These are phyloP conservation scores for Galago senegalensis DNA, from an alignment of 2,797 vertebrate genomes.

Conservation along the genomic window DNA sequence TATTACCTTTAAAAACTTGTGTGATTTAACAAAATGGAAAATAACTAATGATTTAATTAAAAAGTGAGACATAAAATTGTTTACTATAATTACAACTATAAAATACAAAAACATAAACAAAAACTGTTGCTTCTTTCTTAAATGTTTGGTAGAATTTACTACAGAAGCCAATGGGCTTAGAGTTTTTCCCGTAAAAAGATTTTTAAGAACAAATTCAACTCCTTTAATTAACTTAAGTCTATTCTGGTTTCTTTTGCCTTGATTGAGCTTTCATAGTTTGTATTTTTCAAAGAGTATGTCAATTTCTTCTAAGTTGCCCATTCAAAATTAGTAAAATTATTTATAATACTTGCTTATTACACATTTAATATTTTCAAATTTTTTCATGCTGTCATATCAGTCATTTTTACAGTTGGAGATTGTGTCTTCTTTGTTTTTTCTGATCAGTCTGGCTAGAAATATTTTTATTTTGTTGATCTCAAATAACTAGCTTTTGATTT, in stretches of 20 bases:
- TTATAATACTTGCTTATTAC: background rate
- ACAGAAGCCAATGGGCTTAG: background rate
- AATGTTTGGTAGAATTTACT: background rate
- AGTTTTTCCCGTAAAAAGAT: background rate
- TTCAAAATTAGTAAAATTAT: background rate
- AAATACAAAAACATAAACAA: no score
- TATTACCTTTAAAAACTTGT: no score
- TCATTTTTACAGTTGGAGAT: background rate
- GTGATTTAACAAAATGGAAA: no score
- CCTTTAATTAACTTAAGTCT: background rate
- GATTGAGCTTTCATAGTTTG: background rate
- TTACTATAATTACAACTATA: no score
- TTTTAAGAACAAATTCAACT: conserved; percentile 1
- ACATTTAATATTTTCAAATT: background rate
- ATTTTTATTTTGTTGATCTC: background rate
- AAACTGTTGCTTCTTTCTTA: background rate
- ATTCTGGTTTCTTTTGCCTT: background rate
- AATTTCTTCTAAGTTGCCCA: background rate
- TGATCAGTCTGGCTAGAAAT: background rate
- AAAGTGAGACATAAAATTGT: no score
- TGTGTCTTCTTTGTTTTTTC: background rate
- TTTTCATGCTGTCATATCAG: background rate
- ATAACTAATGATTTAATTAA: no score
- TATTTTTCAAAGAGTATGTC: background rate
- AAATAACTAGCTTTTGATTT: background rate